A percentile compares a stretch with the other conserved stretches of the same genome.
These are phyloP conservation scores for Catocala fraxini DNA, from an alignment of 2,888 invertebrate species.

Conservation along the genomic window DNA sequence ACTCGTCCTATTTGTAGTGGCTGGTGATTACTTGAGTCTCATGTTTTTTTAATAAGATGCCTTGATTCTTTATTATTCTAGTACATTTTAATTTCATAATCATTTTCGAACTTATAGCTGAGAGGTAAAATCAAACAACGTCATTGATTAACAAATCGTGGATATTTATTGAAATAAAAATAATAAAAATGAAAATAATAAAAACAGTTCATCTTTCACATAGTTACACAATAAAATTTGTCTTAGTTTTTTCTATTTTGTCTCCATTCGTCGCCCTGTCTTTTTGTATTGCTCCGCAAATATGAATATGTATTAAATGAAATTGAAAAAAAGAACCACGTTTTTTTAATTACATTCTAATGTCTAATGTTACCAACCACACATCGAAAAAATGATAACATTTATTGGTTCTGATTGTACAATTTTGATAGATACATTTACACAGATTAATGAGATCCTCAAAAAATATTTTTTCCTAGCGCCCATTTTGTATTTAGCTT, in stretches of 20 bases:
- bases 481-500: slow-evolving; percentile 12
- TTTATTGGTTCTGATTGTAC: slow-evolving; percentile 41
- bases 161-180: slow-evolving; percentile 88
- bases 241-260: slow-evolving; percentile 82
- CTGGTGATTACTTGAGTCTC: too few species aligned
- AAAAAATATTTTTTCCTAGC: slow-evolving; percentile 47
- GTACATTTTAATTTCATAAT: too few species aligned
- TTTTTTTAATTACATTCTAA: slow-evolving; percentile 37
- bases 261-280: slow-evolving; percentile 66
- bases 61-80: too few species aligned
- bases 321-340: slow-evolving; percentile 28
- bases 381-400: slow-evolving; percentile 43
- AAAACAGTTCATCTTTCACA: slow-evolving; percentile 87
- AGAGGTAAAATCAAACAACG: slow-evolving; percentile 69
- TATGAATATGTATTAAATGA: slow-evolving; percentile 9
- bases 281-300: slow-evolving; percentile 25
- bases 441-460: slow-evolving; percentile 27
- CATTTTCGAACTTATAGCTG: too few species aligned
- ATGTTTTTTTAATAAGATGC: too few species aligned
- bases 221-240: slow-evolving; percentile 87
- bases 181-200: slow-evolving; percentile 88
- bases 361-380: slow-evolving; percentile 44
- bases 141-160: slow-evolving; percentile 85
- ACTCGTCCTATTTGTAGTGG: too few species aligned
- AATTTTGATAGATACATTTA: slow-evolving; percentile 30